Conservation (phyloP, 2,797 vertebrate genomes). For the Botia kubotai region DNA sequence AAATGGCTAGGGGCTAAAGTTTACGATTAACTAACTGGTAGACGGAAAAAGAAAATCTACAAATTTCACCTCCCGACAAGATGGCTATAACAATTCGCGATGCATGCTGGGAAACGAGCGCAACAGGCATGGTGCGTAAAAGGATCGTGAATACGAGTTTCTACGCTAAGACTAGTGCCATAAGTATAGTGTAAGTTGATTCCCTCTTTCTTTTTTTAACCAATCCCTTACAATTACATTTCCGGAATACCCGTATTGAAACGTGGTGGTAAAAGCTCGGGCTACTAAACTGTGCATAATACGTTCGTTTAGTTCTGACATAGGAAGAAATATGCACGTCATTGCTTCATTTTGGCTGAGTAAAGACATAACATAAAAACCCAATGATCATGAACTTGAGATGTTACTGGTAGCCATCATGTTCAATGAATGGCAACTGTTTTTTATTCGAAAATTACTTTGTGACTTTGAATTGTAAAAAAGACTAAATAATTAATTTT, state of each 20-base stretch:
- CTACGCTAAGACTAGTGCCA: not conserved
- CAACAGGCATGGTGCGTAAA: conserved; percentile 66
- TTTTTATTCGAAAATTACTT: no score
- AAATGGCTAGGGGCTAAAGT: conserved; percentile 7
- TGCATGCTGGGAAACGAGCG: conserved; percentile 72
- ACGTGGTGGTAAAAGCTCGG: not conserved
- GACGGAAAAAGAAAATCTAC: conserved; percentile 62
- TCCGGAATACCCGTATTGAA: not conserved
- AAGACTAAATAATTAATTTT: no score
- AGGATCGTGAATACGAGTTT: conserved; percentile 57
- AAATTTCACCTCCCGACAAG: conserved; percentile 79
- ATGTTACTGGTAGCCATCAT: no score
- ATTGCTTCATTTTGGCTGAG: not conserved
- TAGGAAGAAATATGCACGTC: not conserved
- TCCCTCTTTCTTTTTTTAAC: not conserved
- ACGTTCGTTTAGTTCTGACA: not conserved
- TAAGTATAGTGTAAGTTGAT: not conserved
- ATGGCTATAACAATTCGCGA: conserved; percentile 78
- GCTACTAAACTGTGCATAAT: no score
- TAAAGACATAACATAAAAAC: no score
- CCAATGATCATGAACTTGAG: no score
- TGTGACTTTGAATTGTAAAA: no score
- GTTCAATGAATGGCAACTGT: no score
- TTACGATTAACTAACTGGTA: conserved; percentile 46
- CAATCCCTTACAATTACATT: not conserved